Percentiles rank a stretch among this genome's conserved stretches.
Evolutionary conservation across 2,888 invertebrate species (phyloP).

Genomic region (Strigamia crassipes): DNA sequence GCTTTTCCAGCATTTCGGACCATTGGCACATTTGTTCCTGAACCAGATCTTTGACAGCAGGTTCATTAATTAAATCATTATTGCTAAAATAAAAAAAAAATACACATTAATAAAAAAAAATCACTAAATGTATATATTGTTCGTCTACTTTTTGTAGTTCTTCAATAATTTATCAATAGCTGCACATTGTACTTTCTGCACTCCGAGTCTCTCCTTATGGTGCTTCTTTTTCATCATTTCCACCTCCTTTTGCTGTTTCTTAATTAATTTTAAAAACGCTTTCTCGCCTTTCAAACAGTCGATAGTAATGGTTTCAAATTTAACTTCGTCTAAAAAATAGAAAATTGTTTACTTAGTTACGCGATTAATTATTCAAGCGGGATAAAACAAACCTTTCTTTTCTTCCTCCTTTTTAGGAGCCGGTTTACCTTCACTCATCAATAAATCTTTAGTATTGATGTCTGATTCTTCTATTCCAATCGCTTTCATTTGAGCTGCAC

Average conservation of each 20-base stretch:
- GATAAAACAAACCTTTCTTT: slow-evolving; percentile 61
- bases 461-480: slow-evolving; percentile 87
- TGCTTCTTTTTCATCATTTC: slow-evolving; percentile 91
- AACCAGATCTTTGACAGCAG: slow-evolving; percentile 68
- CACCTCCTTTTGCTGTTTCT: slow-evolving; percentile 94
- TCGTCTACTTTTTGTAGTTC: slow-evolving; percentile 79
- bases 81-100: slow-evolving; percentile 47
- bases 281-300: slow-evolving; percentile 81
- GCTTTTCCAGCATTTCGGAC: slow-evolving; percentile 72
- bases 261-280: slow-evolving; percentile 85
- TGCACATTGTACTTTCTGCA: slow-evolving; percentile 89
- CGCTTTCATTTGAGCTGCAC: slow-evolving; percentile 89
- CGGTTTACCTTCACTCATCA: slow-evolving; percentile 64
- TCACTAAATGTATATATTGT: slow-evolving; percentile 70
- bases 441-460: slow-evolving; percentile 60
- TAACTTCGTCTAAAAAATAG: slow-evolving; percentile 63
- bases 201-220: slow-evolving; percentile 83
- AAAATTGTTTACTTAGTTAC: not conserved
- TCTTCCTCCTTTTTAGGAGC: slow-evolving; percentile 56
- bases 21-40: slow-evolving; percentile 92
- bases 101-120: not conserved
- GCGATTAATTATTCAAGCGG: not conserved
- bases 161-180: slow-evolving; percentile 92
- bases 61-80: slow-evolving; percentile 53
- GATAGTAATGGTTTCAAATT: slow-evolving; percentile 88